Conservation (phyloP, 2,888 invertebrate genomes). For the Chesias legatella region DNA sequence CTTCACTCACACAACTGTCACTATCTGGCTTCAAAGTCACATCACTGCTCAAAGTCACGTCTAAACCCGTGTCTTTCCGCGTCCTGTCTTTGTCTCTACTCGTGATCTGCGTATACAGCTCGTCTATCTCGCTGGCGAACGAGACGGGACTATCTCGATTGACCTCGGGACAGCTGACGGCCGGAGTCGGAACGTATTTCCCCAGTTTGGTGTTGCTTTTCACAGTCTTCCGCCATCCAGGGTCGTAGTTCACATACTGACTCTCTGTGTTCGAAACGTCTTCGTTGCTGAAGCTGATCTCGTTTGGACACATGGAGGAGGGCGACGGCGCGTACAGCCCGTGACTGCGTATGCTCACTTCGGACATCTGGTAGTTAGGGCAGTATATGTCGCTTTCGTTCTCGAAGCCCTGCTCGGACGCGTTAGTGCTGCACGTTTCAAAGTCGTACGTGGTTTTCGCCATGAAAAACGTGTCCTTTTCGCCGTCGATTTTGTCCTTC, state of each 20-base stretch:
- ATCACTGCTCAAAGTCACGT: conserved; percentile 68
- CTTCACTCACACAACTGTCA: conserved; percentile 75
- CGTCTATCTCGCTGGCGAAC: conserved; percentile 82
- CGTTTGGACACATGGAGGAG: conserved; percentile 74
- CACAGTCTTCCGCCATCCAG: conserved; percentile 73
- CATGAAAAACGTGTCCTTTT: conserved; percentile 64
- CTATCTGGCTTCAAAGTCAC: conserved; percentile 70
- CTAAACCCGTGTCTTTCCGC: conserved; percentile 52
- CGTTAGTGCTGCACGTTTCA: conserved; percentile 70
- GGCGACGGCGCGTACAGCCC: conserved; percentile 83
- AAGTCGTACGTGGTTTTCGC: conserved; percentile 70
- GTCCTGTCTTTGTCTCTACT: conserved; percentile 63
- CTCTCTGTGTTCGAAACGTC: conserved; percentile 74
- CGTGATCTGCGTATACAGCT: conserved; percentile 85
- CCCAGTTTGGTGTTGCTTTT: conserved; percentile 65
- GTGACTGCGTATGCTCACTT: conserved; percentile 83
- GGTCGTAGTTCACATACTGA: conserved; percentile 80
- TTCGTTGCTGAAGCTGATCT: conserved; percentile 73
- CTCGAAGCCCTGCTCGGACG: conserved; percentile 72
- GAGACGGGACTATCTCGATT: conserved; percentile 70
- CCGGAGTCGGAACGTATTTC: conserved; percentile 66
- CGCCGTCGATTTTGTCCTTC: conserved; percentile 60
- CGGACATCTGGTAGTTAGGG: conserved; percentile 82
- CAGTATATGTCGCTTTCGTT: conserved; percentile 83
- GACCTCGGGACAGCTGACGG: conserved; percentile 70